Conservation (phyloP, 2,797 vertebrate species). For the Sphenopsis melanotis region DNA sequence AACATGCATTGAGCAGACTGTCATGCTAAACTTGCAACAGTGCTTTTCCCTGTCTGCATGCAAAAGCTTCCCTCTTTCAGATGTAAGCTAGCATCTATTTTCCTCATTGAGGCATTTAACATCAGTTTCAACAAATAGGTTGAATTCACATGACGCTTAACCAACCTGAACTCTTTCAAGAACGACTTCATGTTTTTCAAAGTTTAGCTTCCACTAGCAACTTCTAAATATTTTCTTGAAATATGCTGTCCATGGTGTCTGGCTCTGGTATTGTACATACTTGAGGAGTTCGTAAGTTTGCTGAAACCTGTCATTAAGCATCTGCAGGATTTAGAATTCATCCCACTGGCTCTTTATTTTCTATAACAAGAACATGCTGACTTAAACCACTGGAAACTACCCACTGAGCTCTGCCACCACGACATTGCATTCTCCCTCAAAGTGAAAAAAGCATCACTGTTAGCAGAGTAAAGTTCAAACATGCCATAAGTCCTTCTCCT, state of each 20-base stretch:
- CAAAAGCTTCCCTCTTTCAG: background rate
- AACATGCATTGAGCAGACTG: background rate
- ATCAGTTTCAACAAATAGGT: background rate
- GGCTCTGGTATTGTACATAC: background rate
- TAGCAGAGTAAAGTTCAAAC: background rate
- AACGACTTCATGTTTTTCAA: background rate
- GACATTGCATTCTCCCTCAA: background rate
- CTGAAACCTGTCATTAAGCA: constrained; percentile 59
- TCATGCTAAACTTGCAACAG: background rate
- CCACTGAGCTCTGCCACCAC: background rate
- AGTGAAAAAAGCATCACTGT: background rate
- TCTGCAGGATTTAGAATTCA: constrained; percentile 35
- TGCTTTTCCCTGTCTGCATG: background rate
- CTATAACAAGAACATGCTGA: constrained; percentile 50
- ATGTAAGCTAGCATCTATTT: background rate
- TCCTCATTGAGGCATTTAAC: background rate
- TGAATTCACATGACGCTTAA: background rate
- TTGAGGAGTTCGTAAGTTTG: background rate
- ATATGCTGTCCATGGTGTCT: background rate
- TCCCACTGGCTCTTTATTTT: constrained; percentile 23
- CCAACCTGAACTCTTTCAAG: background rate
- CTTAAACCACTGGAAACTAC: constrained; percentile 49
- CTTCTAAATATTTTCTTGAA: background rate
- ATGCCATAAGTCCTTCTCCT: background rate
- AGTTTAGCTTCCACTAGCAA: constrained; percentile 5